Conservation (phyloP, 1,140 invertebrate genomes). For the Drosophila pandora region DNA sequence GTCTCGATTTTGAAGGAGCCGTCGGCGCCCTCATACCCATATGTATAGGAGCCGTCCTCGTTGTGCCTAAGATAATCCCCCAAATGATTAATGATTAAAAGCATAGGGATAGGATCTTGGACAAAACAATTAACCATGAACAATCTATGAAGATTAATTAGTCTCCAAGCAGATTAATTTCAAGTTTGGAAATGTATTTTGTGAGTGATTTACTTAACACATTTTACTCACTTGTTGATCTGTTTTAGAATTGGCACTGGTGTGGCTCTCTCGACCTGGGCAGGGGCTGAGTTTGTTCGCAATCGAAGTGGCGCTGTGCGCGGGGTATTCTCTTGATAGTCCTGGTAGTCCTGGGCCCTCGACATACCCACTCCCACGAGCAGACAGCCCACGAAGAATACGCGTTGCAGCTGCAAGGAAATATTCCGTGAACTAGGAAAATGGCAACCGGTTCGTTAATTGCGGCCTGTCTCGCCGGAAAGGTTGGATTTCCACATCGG, state of each 20-base stretch:
- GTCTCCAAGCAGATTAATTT: neutral
- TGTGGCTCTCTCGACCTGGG: constrained; percentile 85
- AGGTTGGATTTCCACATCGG: constrained; percentile 20
- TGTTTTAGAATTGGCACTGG: constrained; percentile 93
- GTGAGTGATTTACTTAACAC: neutral
- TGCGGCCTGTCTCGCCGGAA: constrained; percentile 18
- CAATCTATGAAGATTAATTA: neutral
- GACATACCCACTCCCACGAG: constrained; percentile 54
- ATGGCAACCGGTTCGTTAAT: constrained; percentile 69
- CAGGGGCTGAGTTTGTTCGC: constrained; percentile 83
- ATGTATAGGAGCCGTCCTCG: constrained; percentile 94
- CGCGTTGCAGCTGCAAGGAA: constrained; percentile 54
- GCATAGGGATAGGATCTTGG: too few species aligned
- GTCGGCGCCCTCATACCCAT: constrained; percentile 93
- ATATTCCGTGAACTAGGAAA: constrained; percentile 1
- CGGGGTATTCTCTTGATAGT: constrained; percentile 85
- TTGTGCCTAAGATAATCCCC: constrained; percentile 87
- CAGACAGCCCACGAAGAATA: constrained; percentile 63
- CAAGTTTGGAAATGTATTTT: neutral
- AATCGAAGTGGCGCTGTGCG: constrained; percentile 85
- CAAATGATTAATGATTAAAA: neutral
- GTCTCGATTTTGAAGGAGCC: constrained; percentile 95
- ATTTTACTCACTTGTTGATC: constrained; percentile 88
- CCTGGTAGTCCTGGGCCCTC: constrained; percentile 87
- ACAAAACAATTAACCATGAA: neutral